Evolutionary conservation across 2,888 invertebrate species (phyloP).

Genomic region (Cryptosula pallasiana): DNA sequence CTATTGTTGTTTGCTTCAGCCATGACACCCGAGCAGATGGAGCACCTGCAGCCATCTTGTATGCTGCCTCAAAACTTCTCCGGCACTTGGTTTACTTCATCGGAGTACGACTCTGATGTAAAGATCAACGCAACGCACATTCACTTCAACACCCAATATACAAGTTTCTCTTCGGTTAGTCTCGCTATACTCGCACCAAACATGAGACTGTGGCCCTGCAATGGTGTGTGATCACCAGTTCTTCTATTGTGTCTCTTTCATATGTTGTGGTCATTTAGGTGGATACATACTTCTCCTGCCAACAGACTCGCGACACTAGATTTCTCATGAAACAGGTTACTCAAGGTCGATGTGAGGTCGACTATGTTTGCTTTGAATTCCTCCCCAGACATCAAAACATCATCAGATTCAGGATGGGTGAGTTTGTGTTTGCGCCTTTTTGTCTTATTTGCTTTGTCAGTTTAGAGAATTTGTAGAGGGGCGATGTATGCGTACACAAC

Average conservation of each 20-base stretch:
- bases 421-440: constrained; percentile 31
- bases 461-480: no score
- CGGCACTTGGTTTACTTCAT: constrained; percentile 94
- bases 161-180: constrained; percentile 37
- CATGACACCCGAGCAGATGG: constrained; percentile 24
- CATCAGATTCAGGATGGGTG: constrained; percentile 68
- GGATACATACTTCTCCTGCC: constrained; percentile 86
- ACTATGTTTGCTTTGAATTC: constrained; percentile 94
- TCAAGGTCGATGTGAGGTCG: constrained; percentile 93
- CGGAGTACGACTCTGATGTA: constrained; percentile 85
- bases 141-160: constrained; percentile 74
- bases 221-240: background rate
- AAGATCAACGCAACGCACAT: constrained; percentile 90
- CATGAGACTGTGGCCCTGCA: no score
- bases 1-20: no score
- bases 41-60: constrained; percentile 72
- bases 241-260: background rate
- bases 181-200: no score
- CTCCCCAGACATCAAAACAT: constrained; percentile 91
- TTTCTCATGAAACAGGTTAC: constrained; percentile 94
- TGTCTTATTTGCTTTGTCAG: no score
- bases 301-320: constrained; percentile 81
- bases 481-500: no score
- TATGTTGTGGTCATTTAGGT: no score
- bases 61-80: constrained; percentile 86